Percentiles rank a stretch among this genome's conserved stretches.
These are phyloP conservation scores for Otus sunia DNA, from an alignment of 2,113 vertebrate genomes.

Conservation along the genomic window DNA sequence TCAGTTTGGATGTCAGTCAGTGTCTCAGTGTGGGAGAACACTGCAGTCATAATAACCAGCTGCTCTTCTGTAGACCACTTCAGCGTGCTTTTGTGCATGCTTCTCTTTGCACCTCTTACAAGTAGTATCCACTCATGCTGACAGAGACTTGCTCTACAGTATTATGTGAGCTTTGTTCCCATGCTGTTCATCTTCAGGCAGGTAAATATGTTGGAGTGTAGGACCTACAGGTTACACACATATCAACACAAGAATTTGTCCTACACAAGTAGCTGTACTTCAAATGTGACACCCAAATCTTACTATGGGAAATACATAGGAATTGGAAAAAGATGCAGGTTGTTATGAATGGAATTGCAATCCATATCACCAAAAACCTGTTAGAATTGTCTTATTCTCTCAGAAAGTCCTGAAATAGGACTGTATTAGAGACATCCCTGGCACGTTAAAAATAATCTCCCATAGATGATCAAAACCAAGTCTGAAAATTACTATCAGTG, in stretches of 20 bases:
- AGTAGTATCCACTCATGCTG: accelerated
- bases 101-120: not conserved
- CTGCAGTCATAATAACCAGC: not conserved
- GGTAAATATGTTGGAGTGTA: not conserved
- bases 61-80: not conserved
- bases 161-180: accelerated
- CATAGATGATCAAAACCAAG: not conserved
- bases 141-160: not conserved
- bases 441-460: not conserved
- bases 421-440: not conserved
- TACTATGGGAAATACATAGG: not conserved
- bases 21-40: not conserved
- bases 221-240: not conserved
- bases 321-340: not conserved
- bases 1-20: not conserved
- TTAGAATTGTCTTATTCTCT: not conserved
- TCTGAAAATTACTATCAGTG: not conserved
- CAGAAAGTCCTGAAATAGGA: not conserved
- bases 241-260: not conserved
- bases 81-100: accelerated
- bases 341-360: not conserved
- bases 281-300: accelerated
- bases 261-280: not conserved
- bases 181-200: not conserved
- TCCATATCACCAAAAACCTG: not conserved